Evolutionary conservation across 2,797 vertebrate species (phyloP).

Genomic region (Labroides dimidiatus): DNA sequence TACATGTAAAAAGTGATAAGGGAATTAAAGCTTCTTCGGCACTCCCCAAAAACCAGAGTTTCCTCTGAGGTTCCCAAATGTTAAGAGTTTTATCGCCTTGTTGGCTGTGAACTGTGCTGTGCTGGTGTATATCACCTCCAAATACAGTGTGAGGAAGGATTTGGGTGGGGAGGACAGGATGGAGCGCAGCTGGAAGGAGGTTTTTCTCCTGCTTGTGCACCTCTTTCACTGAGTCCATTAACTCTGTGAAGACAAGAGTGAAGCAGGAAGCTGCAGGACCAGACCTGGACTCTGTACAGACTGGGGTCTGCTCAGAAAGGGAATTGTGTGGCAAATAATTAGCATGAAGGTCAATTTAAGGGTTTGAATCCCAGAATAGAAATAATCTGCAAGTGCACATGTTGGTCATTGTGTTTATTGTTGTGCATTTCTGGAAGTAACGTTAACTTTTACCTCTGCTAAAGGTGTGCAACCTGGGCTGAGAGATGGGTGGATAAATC

Average conservation of each 20-base stretch:
- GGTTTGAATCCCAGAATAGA: too few relatives aligned
- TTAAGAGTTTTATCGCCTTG: constrained; percentile 59
- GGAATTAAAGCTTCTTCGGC: constrained; percentile 70
- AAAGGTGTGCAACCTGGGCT: too few relatives aligned
- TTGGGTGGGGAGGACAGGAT: constrained; percentile 50
- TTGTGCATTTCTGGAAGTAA: too few relatives aligned
- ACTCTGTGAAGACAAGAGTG: constrained; percentile 22
- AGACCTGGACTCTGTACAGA: neutral
- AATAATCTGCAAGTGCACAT: too few relatives aligned
- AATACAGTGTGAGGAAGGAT: constrained; percentile 66
- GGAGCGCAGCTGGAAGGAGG: constrained; percentile 34
- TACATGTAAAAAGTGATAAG: constrained; percentile 81
- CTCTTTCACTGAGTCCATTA: constrained; percentile 25
- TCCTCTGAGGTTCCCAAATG: constrained; percentile 45
- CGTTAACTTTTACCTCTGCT: too few relatives aligned
- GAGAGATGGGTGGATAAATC: too few relatives aligned
- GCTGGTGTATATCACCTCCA: constrained; percentile 56
- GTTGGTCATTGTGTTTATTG: too few relatives aligned
- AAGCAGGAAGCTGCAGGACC: constrained; percentile 13
- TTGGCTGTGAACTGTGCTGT: constrained; percentile 60
- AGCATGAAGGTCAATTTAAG: too few relatives aligned
- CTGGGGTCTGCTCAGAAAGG: neutral
- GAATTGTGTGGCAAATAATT: neutral
- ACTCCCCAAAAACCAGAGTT: constrained; percentile 53
- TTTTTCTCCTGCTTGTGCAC: constrained; percentile 41